Evolutionary conservation across 1,140 invertebrate genomes (phyloP).

Genomic region (Aphelenchoides fujianensis): DNA sequence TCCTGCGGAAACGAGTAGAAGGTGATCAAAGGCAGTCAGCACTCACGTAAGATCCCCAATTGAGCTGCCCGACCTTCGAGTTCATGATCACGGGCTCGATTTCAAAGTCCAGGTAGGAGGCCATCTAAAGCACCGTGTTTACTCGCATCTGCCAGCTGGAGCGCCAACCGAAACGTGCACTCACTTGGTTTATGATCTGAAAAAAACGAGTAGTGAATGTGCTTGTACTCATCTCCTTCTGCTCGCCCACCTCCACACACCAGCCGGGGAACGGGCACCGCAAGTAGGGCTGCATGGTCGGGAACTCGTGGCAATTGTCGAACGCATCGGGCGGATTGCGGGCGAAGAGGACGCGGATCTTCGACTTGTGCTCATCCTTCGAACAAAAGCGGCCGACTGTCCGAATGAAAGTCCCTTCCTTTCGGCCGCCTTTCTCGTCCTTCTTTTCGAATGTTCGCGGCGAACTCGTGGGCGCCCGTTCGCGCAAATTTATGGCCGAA

Average conservation of each 20-base stretch:
- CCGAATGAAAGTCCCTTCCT: too few relatives aligned
- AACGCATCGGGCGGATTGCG: slow-evolving; percentile 36
- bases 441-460: not conserved
- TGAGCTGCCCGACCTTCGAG: slow-evolving; percentile 9
- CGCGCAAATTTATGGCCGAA: slow-evolving; percentile 5
- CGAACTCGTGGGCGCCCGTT: not conserved
- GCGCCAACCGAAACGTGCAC: too few relatives aligned
- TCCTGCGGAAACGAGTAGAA: not conserved
- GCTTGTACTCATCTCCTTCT: not conserved
- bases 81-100: slow-evolving; percentile 35
- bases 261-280: slow-evolving; percentile 41
- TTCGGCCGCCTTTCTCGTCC: too few relatives aligned
- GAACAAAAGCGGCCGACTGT: too few relatives aligned
- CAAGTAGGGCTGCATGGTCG: slow-evolving; percentile 34
- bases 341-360: slow-evolving; percentile 36
- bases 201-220: slow-evolving; percentile 5
- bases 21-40: not conserved
- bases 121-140: too few relatives aligned
- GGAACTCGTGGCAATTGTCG: slow-evolving; percentile 37
- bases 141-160: too few relatives aligned
- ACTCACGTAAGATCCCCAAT: slow-evolving; percentile 40
- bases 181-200: slow-evolving; percentile 36
- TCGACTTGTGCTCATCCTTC: slow-evolving; percentile 5
- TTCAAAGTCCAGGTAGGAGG: slow-evolving; percentile 30
- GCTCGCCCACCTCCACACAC: slow-evolving; percentile 39